A percentile compares a stretch with the other conserved stretches of the same genome.
Conservation (phyloP, 2,888 invertebrate genomes). For the Malthinus flaveolus region DNA sequence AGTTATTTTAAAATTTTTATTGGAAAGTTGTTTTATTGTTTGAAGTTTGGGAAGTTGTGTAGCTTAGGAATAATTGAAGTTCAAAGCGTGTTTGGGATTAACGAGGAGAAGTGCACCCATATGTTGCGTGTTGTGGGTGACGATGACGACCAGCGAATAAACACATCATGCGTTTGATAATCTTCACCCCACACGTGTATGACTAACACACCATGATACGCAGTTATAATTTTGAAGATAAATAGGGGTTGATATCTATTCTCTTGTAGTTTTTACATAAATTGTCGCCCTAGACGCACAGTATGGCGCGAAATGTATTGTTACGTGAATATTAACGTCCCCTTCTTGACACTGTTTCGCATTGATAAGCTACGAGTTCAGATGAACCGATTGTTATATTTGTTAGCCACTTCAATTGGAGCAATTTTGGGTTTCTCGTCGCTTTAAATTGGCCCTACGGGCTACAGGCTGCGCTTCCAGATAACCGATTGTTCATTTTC, state of each 20-base stretch:
- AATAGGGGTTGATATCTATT: constrained; percentile 51
- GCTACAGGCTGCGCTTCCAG: constrained; percentile 15
- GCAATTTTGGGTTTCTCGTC: constrained; percentile 25
- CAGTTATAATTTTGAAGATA: constrained; percentile 51
- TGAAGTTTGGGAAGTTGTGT: not conserved
- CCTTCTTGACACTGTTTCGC: constrained; percentile 32
- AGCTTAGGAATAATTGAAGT: constrained; percentile 20
- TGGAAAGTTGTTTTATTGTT: constrained; percentile 6
- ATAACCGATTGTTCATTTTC: constrained; percentile 20
- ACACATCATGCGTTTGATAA: constrained; percentile 45
- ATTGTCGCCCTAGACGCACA: constrained; percentile 28
- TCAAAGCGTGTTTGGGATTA: constrained; percentile 15
- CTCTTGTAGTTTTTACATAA: constrained; percentile 37
- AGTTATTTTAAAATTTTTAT: no score
- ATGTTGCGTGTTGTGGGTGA: constrained; percentile 41
- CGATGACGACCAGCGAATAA: constrained; percentile 44
- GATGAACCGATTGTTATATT: constrained; percentile 30
- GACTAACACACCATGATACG: constrained; percentile 52
- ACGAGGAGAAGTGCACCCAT: constrained; percentile 32
- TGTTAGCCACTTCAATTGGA: constrained; percentile 28
- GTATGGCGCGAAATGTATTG: constrained; percentile 31
- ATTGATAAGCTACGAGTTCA: constrained; percentile 32
- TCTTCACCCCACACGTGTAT: constrained; percentile 47
- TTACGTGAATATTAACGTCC: constrained; percentile 33
- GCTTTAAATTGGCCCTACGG: constrained; percentile 16